A percentile compares a stretch with the other conserved stretches of the same genome.
Conservation (phyloP, 2,113 vertebrate species). For the Phrynosoma blainvillii region DNA sequence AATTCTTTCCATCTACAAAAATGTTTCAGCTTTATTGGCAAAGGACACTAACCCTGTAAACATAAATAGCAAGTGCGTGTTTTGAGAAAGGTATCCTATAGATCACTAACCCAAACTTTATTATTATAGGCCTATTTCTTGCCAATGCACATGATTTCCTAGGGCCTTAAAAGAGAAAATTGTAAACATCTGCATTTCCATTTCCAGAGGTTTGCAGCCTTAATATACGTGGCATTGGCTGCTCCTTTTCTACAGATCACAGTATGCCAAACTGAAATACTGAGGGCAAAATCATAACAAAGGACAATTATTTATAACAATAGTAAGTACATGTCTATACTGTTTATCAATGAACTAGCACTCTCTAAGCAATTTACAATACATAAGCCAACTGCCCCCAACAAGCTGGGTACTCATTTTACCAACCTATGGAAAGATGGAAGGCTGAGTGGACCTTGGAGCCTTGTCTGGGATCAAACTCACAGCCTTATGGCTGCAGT, state of each 20-base stretch:
- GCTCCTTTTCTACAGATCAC: neutral
- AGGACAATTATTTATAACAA: neutral
- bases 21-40: neutral
- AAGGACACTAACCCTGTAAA: neutral
- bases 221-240: neutral
- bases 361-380: too few relatives aligned
- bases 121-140: neutral
- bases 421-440: too few relatives aligned
- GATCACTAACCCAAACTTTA: neutral
- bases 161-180: neutral
- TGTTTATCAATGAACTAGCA: too few relatives aligned
- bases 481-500: too few relatives aligned
- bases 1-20: slow-evolving; percentile 17
- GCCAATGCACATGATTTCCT: neutral
- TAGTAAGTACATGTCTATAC: too few relatives aligned
- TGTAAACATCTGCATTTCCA: slow-evolving; percentile 15
- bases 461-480: too few relatives aligned
- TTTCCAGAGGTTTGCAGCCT: neutral
- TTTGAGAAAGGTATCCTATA: neutral
- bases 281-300: neutral
- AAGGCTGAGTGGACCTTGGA: too few relatives aligned
- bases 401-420: too few relatives aligned
- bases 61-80: neutral
- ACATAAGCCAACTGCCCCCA: too few relatives aligned
- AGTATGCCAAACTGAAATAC: neutral